Evolutionary conservation across 2,113 vertebrate species (phyloP).

Genomic region (Glaucidium brasilianum): DNA sequence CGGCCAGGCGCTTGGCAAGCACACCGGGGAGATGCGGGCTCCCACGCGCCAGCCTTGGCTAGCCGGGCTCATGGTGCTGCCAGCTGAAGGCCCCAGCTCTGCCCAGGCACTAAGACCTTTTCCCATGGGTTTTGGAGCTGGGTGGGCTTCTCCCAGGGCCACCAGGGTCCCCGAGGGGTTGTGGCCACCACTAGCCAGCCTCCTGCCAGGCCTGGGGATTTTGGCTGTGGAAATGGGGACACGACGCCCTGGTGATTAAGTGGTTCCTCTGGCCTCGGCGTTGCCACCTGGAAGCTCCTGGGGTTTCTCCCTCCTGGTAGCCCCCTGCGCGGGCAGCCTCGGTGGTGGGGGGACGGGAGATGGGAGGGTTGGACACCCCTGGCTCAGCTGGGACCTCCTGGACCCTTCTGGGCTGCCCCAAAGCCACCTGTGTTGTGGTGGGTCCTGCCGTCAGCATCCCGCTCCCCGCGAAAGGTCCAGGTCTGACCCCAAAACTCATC

Average conservation of each 20-base stretch:
- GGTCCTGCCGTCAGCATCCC: background rate
- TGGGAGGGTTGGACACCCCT: rapidly evolving
- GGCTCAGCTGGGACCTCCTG: rapidly evolving
- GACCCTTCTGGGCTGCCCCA: background rate
- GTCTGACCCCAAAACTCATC: background rate
- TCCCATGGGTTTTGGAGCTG: rapidly evolving
- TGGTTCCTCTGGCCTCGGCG: background rate
- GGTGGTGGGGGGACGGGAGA: rapidly evolving
- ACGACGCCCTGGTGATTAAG: background rate
- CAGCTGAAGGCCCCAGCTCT: background rate
- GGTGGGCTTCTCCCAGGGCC: background rate
- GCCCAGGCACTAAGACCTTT: background rate
- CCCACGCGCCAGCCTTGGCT: background rate
- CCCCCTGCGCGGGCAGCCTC: background rate
- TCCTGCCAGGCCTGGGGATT: rapidly evolving
- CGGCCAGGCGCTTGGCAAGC: constrained; percentile 10
- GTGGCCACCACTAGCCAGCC: background rate
- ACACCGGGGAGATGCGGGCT: background rate
- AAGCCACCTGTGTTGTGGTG: background rate
- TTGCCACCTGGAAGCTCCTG: background rate
- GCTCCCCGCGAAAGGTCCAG: background rate
- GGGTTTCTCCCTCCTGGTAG: background rate
- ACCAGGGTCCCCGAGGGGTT: rapidly evolving
- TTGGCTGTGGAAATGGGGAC: background rate
- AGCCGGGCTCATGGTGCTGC: rapidly evolving